A percentile compares a stretch with the other conserved stretches of the same genome.
Conservation (phyloP, 1,140 invertebrate genomes). For the Caenorhabditis latens region DNA sequence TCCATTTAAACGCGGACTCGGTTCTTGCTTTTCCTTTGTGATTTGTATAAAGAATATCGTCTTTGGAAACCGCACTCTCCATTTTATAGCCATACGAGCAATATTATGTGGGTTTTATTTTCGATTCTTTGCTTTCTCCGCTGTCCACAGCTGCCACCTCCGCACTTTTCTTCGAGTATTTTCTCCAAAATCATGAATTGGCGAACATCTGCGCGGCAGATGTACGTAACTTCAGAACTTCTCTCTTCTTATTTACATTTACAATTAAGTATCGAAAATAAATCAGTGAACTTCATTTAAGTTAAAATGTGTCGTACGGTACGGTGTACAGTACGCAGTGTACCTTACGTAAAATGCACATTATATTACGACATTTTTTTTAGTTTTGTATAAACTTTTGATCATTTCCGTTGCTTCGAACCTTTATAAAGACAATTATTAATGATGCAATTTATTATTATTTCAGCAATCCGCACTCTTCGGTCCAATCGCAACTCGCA, state of each 20-base stretch:
- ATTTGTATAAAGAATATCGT: neutral
- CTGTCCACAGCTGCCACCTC: neutral
- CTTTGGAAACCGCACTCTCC: neutral
- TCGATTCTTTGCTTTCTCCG: neutral
- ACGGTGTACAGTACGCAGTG: too few relatives aligned
- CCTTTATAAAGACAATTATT: neutral
- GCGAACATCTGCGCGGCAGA: conserved; percentile 37
- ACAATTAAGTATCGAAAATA: too few relatives aligned
- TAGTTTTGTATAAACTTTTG: neutral
- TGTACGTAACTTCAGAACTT: neutral
- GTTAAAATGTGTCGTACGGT: too few relatives aligned
- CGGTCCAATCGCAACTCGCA: conserved; percentile 27
- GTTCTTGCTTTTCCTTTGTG: neutral
- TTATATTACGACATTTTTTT: too few relatives aligned
- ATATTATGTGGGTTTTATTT: conserved; percentile 14
- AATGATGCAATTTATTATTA: neutral
- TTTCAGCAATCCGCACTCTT: conserved; percentile 41
- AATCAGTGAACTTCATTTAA: too few relatives aligned
- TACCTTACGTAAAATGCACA: too few relatives aligned
- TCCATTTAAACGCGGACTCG: neutral
- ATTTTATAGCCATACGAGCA: conserved; percentile 9
- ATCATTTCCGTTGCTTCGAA: neutral
- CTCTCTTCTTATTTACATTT: neutral
- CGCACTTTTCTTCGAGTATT: neutral
- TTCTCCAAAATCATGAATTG: neutral